A percentile compares a stretch with the other conserved stretches of the same genome.
Evolutionary conservation across 2,113 vertebrate species (phyloP).

Genomic region (Myiagra hebetior): DNA sequence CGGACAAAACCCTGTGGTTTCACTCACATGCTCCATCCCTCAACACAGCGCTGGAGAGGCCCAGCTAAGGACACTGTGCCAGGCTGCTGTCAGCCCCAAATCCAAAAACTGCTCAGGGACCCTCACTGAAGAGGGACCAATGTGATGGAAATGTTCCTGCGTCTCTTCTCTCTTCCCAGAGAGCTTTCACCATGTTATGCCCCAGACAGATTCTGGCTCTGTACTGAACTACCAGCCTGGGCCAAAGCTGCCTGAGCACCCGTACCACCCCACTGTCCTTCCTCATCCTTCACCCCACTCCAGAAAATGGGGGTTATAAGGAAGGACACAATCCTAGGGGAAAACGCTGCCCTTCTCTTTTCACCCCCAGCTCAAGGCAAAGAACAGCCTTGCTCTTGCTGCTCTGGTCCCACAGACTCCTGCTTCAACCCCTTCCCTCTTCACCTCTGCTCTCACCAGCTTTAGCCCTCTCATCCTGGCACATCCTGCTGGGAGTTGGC

Average conservation of each 20-base stretch:
- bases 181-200: fast-evolving
- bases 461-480: background rate
- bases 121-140: background rate
- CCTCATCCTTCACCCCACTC: background rate
- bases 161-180: background rate
- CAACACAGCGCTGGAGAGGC: background rate
- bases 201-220: background rate
- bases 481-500: background rate
- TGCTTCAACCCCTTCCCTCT: background rate
- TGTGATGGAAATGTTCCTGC: background rate
- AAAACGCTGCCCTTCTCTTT: fast-evolving
- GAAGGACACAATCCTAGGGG: background rate
- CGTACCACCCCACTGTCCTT: background rate
- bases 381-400: background rate
- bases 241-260: background rate
- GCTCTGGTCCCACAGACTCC: background rate
- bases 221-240: no score
- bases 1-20: background rate
- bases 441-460: background rate
- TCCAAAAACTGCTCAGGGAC: background rate
- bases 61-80: background rate
- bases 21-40: background rate
- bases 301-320: background rate
- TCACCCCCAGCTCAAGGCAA: background rate
- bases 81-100: background rate